These are phyloP conservation scores for Thalassoma bifasciatum DNA, from an alignment of 2,113 vertebrate genomes.

Conservation along the genomic window DNA sequence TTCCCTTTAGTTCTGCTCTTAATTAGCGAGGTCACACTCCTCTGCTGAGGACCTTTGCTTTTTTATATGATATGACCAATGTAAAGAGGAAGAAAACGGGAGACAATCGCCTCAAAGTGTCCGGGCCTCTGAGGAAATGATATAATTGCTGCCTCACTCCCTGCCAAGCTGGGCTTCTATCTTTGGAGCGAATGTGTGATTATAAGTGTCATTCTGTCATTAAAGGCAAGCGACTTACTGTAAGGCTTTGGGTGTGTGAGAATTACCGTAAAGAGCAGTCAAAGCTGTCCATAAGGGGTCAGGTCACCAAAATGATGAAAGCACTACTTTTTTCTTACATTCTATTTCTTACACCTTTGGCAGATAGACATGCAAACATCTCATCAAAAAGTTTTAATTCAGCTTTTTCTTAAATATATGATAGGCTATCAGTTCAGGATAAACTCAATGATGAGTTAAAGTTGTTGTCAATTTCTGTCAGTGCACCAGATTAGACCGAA, in stretches of 20 bases:
- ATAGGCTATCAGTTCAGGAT: no score
- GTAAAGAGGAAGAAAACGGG: slow-evolving; percentile 42
- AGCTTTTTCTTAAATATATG: no score
- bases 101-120: slow-evolving; percentile 41
- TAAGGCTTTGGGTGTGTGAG: slow-evolving; percentile 17
- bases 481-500: no score
- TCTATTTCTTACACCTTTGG: no score
- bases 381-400: no score
- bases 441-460: no score
- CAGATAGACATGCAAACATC: no score
- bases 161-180: slow-evolving; percentile 58
- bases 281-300: neutral
- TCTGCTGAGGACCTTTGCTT: slow-evolving; percentile 53
- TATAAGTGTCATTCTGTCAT: slow-evolving; percentile 76
- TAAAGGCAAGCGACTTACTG: slow-evolving; percentile 60
- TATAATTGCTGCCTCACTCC: slow-evolving; percentile 57
- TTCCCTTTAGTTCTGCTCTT: slow-evolving; percentile 62
- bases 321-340: no score
- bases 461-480: no score
- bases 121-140: slow-evolving; percentile 58
- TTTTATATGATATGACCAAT: slow-evolving; percentile 52
- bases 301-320: neutral
- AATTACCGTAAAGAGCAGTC: slow-evolving; percentile 23
- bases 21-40: slow-evolving; percentile 60
- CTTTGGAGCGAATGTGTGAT: slow-evolving; percentile 75